Conservation (phyloP, 1,140 invertebrate genomes). For the Zelostemma sp. region DNA sequence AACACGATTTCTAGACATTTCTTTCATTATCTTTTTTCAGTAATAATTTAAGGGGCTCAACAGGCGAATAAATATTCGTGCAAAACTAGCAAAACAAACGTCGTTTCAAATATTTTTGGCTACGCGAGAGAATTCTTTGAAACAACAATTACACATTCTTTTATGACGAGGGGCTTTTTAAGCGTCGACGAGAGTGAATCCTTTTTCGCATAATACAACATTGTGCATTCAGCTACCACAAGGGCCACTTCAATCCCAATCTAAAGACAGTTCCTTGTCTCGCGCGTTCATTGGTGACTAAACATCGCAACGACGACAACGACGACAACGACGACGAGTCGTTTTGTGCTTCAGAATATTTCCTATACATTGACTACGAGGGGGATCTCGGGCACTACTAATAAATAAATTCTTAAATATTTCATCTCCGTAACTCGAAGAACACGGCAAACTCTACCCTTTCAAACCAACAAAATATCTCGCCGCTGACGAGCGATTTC, state of each 20-base stretch:
- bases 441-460: slow-evolving; percentile 23
- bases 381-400: slow-evolving; percentile 57
- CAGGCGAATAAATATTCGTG: slow-evolving; percentile 39
- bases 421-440: slow-evolving; percentile 44
- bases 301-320: slow-evolving; percentile 51
- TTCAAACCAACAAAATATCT: slow-evolving; percentile 10
- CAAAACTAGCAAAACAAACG: slow-evolving; percentile 44
- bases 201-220: slow-evolving; percentile 18
- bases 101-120: no score
- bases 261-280: slow-evolving; percentile 55
- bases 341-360: slow-evolving; percentile 48
- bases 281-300: slow-evolving; percentile 49
- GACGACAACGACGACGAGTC: slow-evolving; percentile 29
- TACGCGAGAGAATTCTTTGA: slow-evolving; percentile 16
- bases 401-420: slow-evolving; percentile 69
- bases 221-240: slow-evolving; percentile 40
- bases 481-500: slow-evolving; percentile 23
- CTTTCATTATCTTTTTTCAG: slow-evolving; percentile 16
- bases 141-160: slow-evolving; percentile 35
- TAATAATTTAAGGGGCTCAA: slow-evolving; percentile 24
- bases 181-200: slow-evolving; percentile 33
- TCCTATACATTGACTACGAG: slow-evolving; percentile 64
- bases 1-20: slow-evolving; percentile 30
- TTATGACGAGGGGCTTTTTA: slow-evolving; percentile 51
- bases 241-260: slow-evolving; percentile 50